Evolutionary conservation across 2,113 vertebrate genomes (phyloP), one percentile per base, ranked within the genome.

Genomic region (Oreotragus oreotragus): DNA sequence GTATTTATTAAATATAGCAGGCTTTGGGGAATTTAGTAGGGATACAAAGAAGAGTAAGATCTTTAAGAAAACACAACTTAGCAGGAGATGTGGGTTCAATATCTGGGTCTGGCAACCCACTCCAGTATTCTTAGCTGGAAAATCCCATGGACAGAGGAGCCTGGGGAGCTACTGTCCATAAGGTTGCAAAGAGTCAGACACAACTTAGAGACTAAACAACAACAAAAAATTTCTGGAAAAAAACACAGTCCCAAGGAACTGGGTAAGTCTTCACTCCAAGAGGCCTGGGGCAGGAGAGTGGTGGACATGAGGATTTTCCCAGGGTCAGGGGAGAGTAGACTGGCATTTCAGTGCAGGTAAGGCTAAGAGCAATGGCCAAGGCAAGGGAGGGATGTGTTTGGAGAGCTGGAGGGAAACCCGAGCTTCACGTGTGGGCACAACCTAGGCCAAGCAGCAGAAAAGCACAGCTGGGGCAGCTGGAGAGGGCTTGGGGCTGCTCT

Each of bases 371-470:
- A 64, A 51, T 17, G 39, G 17, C 33, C 55, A 33, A 25, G 25
- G n/a, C 4, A 30, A 12, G 49, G 30, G 33, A 12, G 0, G 25
- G 11, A 0, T 8, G 9, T 1, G 39, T 70, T 47, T 90, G 17
- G 55, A 77, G 36, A 57, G 39, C 2, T 15, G 33, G 3, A 36
- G 36, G 51, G 43, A 17, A 36, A 36, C 16, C 57, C 21, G 49
- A 57, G 62, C 62, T 33, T 73, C n/a, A 33, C 1, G 1, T 21
- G 3, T 27, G 21, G 30, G 9, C 7, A 47, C 19, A 64, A 10
- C 45, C 49, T 33, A 7, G 30, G 15, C n/a, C 23, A 13, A 91
- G 43, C 12, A 4, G 27, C 47, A 53, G 8, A 47, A 14, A 53
- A 87, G 7, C 47, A 76, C n/a, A 23, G 25, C n/a, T 23, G 33